Percentiles rank a stretch among this genome's conserved stretches.
phyloP scores from a whole-genome alignment of 2,797 vertebrate species.

The Benthosema pterotum region DNA sequence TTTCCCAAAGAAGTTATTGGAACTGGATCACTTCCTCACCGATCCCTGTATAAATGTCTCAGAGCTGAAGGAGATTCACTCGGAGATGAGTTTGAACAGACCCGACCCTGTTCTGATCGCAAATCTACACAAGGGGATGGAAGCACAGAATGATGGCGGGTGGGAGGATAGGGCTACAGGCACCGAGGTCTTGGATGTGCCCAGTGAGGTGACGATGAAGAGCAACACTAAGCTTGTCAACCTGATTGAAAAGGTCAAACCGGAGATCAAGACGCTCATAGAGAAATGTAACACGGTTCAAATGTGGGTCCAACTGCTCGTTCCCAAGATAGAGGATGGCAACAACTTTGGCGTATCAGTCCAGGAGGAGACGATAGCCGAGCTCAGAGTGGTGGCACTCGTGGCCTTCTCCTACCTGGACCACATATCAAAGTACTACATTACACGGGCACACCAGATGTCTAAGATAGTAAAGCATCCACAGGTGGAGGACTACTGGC shows the following conservation, averaged over 20 bases:
- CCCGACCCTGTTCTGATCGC: conserved; percentile 96
- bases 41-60: conserved; percentile 94
- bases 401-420: conserved; percentile 98
- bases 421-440: conserved; percentile 99
- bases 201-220: conserved; percentile 94
- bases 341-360: conserved; percentile 99
- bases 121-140: conserved; percentile 94
- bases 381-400: conserved; percentile 95
- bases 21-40: conserved; percentile 98
- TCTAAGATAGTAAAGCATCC: conserved; percentile 99
- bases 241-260: conserved; percentile 98
- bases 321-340: conserved; percentile 99
- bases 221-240: conserved; percentile 96
- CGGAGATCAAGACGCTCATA: conserved; percentile 97
- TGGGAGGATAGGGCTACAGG: conserved; percentile 87
- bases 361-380: conserved; percentile 99
- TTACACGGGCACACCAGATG: conserved; percentile 98
- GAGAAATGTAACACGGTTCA: conserved; percentile 99
- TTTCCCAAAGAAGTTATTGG: conserved; percentile 98
- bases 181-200: conserved; percentile 98
- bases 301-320: conserved; percentile 99
- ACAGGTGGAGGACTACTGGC: conserved; percentile 99
- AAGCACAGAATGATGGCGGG: conserved; percentile 88
- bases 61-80: conserved; percentile 97
- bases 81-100: conserved; percentile 94